Evolutionary conservation across 2,113 vertebrate species (phyloP).

Genomic region (Porphyrio hochstetteri): DNA sequence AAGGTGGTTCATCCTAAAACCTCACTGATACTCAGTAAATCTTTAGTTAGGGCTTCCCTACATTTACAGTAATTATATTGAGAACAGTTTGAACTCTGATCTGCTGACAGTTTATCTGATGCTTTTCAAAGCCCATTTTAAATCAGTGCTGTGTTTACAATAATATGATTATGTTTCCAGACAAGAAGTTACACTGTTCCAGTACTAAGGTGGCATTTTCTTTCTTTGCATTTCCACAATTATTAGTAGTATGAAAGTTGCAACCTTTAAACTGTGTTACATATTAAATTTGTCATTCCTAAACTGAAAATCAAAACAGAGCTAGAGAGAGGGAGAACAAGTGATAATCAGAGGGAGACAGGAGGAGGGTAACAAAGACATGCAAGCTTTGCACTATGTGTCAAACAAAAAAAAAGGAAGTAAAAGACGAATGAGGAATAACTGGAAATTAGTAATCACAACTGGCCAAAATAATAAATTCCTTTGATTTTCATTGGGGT

Average conservation of each 20-base stretch:
- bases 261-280: background rate
- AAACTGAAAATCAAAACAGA: background rate
- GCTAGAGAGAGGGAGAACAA: background rate
- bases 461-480: background rate
- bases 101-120: background rate
- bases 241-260: background rate
- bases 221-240: background rate
- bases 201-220: background rate
- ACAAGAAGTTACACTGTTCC: background rate
- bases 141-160: background rate
- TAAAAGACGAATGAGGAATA: background rate
- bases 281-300: background rate
- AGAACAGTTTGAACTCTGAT: background rate
- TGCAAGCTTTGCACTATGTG: background rate
- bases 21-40: background rate
- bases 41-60: background rate
- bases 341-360: background rate
- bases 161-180: background rate
- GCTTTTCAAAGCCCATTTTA: background rate
- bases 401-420: background rate
- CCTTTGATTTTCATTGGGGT: background rate
- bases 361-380: background rate
- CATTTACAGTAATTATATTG: background rate
- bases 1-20: background rate
- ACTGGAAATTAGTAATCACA: background rate